Evolutionary conservation across 2,113 vertebrate genomes (phyloP).

Genomic region (Neoarius graeffei): DNA sequence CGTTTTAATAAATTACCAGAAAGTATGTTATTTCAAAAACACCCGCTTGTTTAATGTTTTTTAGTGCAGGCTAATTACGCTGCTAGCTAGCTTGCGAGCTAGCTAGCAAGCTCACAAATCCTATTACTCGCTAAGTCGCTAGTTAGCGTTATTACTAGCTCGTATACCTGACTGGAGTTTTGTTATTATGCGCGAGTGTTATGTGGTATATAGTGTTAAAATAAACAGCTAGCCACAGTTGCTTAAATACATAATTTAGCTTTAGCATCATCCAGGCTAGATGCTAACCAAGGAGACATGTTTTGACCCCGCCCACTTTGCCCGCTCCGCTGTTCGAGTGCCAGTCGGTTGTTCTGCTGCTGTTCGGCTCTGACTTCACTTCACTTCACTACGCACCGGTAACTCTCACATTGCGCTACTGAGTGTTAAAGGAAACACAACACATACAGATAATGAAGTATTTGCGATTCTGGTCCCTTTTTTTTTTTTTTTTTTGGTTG

Average conservation of each 20-base stretch:
- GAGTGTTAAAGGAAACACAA: background rate
- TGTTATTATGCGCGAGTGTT: background rate
- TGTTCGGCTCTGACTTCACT: background rate
- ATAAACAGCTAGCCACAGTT: background rate
- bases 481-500: no score
- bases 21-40: background rate
- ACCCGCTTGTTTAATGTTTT: background rate
- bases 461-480: background rate
- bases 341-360: background rate
- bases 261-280: constrained; percentile 35
- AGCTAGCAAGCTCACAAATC: no score
- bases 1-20: no score
- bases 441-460: background rate
- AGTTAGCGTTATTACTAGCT: background rate
- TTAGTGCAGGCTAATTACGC: constrained; percentile 25
- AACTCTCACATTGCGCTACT: no score
- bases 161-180: background rate
- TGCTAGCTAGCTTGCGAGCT: background rate
- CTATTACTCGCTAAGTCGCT: background rate
- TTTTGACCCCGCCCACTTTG: constrained; percentile 54
- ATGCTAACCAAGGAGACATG: constrained; percentile 37
- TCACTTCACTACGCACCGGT: background rate
- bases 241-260: constrained; percentile 17
- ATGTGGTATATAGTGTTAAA: background rate
- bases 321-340: background rate